Conservation (phyloP, 2,888 invertebrate species). For the Drosophila meridionalis region DNA sequence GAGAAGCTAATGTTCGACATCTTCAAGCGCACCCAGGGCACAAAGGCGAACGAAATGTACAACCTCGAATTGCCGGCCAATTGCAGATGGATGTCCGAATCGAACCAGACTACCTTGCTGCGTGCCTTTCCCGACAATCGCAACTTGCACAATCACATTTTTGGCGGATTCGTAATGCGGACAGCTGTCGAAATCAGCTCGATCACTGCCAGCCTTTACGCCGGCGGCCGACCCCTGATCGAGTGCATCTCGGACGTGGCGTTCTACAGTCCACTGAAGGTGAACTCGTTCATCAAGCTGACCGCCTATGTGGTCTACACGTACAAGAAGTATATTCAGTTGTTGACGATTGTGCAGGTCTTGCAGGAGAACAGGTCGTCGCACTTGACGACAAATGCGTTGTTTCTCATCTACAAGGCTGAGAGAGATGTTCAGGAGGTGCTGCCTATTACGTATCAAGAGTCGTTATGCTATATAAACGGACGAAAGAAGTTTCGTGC, state of each 20-base stretch:
- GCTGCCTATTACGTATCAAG: conserved; percentile 42
- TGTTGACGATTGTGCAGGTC: conserved; percentile 89
- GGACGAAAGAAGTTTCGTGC: conserved; percentile 34
- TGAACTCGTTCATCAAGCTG: conserved; percentile 89
- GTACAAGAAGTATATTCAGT: conserved; percentile 86
- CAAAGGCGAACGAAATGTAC: conserved; percentile 85
- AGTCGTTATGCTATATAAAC: conserved; percentile 34
- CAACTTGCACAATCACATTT: conserved; percentile 90
- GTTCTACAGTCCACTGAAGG: conserved; percentile 89
- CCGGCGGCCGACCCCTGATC: conserved; percentile 86
- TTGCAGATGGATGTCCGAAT: conserved; percentile 88
- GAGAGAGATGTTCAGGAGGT: conserved; percentile 86
- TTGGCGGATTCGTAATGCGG: conserved; percentile 92
- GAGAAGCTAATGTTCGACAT: conserved; percentile 88
- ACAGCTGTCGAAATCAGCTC: conserved; percentile 90
- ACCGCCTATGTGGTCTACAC: conserved; percentile 88
- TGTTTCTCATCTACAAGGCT: conserved; percentile 89
- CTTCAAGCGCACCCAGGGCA: conserved; percentile 87
- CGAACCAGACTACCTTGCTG: conserved; percentile 87
- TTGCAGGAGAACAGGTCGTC: conserved; percentile 85
- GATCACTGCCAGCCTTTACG: conserved; percentile 87
- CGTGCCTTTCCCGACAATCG: conserved; percentile 88
- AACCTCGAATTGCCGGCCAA: conserved; percentile 86
- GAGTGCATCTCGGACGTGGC: conserved; percentile 89
- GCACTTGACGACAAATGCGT: conserved; percentile 88